Evolutionary conservation across 2,113 vertebrate genomes (phyloP).

Genomic region (Urocitellus parryii): DNA sequence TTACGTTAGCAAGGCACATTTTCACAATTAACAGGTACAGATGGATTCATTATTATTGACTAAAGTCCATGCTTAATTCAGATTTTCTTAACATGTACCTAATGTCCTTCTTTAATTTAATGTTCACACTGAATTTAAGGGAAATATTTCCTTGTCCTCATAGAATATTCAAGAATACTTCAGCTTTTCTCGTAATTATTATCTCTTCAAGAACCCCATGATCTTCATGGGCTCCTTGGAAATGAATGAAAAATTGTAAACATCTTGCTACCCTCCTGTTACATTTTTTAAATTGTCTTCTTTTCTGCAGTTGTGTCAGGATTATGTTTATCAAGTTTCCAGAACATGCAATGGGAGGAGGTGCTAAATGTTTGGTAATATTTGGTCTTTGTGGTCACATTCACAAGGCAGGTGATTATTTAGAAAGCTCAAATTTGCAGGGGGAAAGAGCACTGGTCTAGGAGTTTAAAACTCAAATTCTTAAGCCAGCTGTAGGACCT

Average conservation of each 20-base stretch:
- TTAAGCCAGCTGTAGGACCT: neutral
- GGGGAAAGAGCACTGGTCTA: neutral
- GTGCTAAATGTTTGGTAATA: neutral
- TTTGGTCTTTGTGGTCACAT: neutral
- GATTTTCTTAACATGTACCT: neutral
- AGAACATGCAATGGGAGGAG: neutral
- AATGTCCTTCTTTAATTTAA: neutral
- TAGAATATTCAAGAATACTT: neutral
- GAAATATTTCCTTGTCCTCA: neutral
- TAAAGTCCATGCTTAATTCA: neutral
- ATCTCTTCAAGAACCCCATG: neutral
- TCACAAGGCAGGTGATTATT: neutral
- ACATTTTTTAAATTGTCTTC: no score
- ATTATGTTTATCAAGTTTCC: neutral
- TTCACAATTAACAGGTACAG: neutral
- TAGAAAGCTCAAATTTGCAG: neutral
- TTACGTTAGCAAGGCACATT: neutral
- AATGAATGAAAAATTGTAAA: neutral
- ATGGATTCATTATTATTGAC: neutral
- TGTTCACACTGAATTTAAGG: neutral
- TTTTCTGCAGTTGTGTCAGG: neutral
- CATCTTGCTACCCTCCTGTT: neutral
- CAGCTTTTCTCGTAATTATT: neutral
- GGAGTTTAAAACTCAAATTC: neutral
- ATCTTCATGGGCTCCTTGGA: neutral